phyloP scores from a whole-genome alignment of 1,140 invertebrate genomes.

The Aphidius ervi region DNA sequence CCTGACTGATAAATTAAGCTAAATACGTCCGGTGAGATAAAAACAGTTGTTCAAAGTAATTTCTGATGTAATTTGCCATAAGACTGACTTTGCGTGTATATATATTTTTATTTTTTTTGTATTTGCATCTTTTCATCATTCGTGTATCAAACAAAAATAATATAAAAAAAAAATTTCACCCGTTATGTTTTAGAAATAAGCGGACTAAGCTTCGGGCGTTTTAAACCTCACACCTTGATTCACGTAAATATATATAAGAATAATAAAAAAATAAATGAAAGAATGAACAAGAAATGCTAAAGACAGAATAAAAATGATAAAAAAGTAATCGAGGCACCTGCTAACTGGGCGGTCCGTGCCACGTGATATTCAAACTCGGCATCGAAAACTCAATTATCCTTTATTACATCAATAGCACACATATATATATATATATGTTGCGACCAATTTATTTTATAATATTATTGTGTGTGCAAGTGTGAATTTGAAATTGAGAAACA shows the following conservation, averaged over 20 bases:
- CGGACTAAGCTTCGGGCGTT: constrained; percentile 39
- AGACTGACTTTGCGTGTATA: no score
- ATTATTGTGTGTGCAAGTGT: background rate
- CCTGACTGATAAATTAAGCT: background rate
- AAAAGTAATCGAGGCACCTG: constrained; percentile 38
- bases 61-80: no score
- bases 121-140: background rate
- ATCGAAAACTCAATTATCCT: constrained; percentile 51
- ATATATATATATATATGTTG: background rate
- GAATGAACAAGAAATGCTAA: background rate
- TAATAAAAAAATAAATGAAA: background rate
- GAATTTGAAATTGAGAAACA: no score
- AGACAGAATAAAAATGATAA: background rate
- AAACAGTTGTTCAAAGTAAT: no score
- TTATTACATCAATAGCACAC: constrained; percentile 44
- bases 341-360: constrained; percentile 47
- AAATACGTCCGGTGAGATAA: background rate
- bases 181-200: no score
- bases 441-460: constrained; percentile 2
- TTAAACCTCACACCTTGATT: constrained; percentile 52
- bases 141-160: background rate
- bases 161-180: no score
- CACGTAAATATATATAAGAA: background rate
- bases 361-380: constrained; percentile 16
- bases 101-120: constrained; percentile 1